phyloP scores from a whole-genome alignment of 2,113 vertebrate species.

The Sakesphorus luctuosus region DNA sequence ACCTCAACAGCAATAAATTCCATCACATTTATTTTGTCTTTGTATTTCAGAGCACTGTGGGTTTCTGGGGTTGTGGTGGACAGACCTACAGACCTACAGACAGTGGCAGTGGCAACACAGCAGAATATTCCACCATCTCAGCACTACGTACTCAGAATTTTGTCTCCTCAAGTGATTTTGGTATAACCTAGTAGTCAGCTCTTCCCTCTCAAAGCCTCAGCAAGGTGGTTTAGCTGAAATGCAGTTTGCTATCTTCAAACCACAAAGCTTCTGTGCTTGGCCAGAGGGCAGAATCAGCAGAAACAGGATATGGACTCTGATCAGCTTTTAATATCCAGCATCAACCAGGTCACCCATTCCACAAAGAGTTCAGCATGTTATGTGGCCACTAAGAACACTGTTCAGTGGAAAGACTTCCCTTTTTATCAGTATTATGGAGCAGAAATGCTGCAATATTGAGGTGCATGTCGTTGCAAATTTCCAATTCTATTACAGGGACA shows the following conservation, averaged over 20 bases:
- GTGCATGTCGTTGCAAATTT: neutral
- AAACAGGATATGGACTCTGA: neutral
- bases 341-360: neutral
- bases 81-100: neutral
- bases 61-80: neutral
- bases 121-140: neutral
- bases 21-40: neutral
- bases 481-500: neutral
- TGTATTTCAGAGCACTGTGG: neutral
- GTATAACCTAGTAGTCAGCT: neutral
- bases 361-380: neutral
- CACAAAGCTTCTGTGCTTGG: neutral
- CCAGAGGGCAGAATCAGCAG: conserved; percentile 10
- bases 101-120: neutral
- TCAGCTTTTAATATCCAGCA: neutral
- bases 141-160: neutral
- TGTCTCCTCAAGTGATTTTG: conserved; percentile 5
- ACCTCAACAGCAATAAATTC: neutral
- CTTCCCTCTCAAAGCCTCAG: neutral
- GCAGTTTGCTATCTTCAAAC: conserved; percentile 19
- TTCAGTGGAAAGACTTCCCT: neutral
- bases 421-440: neutral
- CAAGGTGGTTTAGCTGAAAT: neutral
- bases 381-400: neutral
- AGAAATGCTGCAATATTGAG: neutral